Base-by-base conservation (phyloP, 1,140 invertebrate species). In the roundworm (Caenorhabditis elegans) region DNA sequence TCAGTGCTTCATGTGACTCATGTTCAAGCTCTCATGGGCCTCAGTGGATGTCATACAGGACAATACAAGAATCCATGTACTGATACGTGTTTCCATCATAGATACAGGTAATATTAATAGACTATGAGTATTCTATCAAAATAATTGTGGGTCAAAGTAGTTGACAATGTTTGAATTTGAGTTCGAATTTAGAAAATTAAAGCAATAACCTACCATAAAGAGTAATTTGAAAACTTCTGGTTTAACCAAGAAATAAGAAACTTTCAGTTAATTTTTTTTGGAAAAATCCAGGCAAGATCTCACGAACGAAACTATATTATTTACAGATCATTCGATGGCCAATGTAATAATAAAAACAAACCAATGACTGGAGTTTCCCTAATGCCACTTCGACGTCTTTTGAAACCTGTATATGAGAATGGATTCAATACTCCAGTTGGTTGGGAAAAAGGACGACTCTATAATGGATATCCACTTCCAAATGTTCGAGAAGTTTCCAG, bases 351-450 rank as follows among this genome's bases (percentile, higher is more conserved):
- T 51, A 86, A 86, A 39, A 86, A 88, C 19, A 82, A 88, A 19
- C 88, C 87, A 76, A 88, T 82, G 46, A 47, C 47, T n/a, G 97
- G 97, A 4, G 93, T 95, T 0, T 95, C 96, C 0, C 93, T 96
- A 79, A 96, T 94, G 0, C 93, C 94, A 3, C 97, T 99, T 86
- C 90, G 93, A 28, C 91, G 97, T 85, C 91, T 98, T n/a, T 90
- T 96, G 0, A 93, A 93, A 80, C 94, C 97, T 0, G 93, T 94
- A 60, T 99, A 99, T 90, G 97, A 98, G 92, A 98, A 99, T 90
- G 96, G 96, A 34, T 96, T 99, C 88, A 96, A 95, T 86, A 93
- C 94, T 60, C 97, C 97, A n/a, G 80, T 89, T 36, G 88, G 87
- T 15, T 88, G 87, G 87, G 79, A 89, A 75, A 51, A 70, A 5